These are phyloP conservation scores for Holotrichia oblita DNA, from an alignment of 1,140 invertebrate species.

Conservation along the genomic window DNA sequence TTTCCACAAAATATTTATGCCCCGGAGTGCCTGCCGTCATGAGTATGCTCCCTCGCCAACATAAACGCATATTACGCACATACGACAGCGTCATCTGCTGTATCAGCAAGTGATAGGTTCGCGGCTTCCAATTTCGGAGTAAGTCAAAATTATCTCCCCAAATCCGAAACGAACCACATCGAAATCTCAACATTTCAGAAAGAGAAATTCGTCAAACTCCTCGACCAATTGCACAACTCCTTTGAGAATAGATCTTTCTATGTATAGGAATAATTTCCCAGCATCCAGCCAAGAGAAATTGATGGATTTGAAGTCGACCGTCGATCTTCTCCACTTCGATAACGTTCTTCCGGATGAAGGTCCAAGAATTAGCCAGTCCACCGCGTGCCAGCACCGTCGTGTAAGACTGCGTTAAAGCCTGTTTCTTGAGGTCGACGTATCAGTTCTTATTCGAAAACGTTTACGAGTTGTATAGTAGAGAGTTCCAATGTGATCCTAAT, in stretches of 20 bases:
- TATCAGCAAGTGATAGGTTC: constrained; percentile 98
- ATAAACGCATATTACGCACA: constrained; percentile 99
- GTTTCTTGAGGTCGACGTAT: constrained; percentile 96
- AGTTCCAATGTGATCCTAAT: constrained; percentile 92
- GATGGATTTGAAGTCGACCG: constrained; percentile 98
- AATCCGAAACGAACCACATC: background rate
- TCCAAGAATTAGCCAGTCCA: constrained; percentile 97
- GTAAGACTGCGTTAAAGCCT: constrained; percentile 99
- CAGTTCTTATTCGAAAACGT: constrained; percentile 99
- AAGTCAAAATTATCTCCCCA: background rate
- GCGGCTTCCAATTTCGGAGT: constrained; percentile 98
- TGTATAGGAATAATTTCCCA: constrained; percentile 99
- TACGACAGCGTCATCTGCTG: constrained; percentile 97
- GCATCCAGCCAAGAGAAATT: constrained; percentile 96
- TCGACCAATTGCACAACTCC: constrained; percentile 99
- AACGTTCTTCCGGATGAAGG: constrained; percentile 99
- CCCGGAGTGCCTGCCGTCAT: constrained; percentile 98
- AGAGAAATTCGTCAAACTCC: constrained; percentile 99
- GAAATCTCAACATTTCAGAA: constrained; percentile 74
- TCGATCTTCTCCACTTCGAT: constrained; percentile 98
- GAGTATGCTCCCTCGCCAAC: constrained; percentile 97
- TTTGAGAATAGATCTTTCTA: constrained; percentile 95
- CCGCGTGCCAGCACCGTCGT: constrained; percentile 97
- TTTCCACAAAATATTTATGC: constrained; percentile 99
- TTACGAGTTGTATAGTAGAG: constrained; percentile 92